A percentile compares a stretch with the other conserved stretches of the same genome.
Conservation (phyloP, 2,113 vertebrate genomes). For the Grammatotria lemairii region DNA sequence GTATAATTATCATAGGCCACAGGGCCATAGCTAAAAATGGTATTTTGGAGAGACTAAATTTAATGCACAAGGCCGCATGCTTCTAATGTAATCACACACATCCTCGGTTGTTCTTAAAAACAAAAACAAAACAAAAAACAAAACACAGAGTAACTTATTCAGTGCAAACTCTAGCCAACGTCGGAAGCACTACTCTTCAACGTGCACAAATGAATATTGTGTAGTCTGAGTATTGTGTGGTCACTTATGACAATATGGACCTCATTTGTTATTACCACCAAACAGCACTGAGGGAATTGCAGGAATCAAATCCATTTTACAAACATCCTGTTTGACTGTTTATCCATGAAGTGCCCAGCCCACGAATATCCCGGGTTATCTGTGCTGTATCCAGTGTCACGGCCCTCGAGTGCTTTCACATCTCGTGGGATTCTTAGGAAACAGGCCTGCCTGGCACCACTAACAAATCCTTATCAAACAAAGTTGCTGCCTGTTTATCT, state of each 20-base stretch:
- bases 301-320: not conserved
- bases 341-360: not conserved
- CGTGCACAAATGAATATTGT: not conserved
- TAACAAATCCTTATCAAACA: constrained; percentile 32
- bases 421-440: not conserved
- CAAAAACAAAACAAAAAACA: not conserved
- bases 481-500: constrained; percentile 29
- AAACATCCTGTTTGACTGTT: constrained; percentile 15
- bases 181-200: not conserved
- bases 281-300: not conserved
- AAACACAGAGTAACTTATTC: not conserved
- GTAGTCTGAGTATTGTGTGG: not conserved
- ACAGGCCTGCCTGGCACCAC: not conserved
- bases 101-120: not conserved
- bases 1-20: constrained; percentile 9
- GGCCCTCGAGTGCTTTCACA: not conserved
- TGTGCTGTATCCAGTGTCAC: not conserved
- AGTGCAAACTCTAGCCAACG: not conserved
- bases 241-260: not conserved
- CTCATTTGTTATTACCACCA: not conserved
- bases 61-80: not conserved
- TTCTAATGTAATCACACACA: not conserved
- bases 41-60: not conserved
- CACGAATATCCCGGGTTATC: constrained; percentile 4
- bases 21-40: constrained; percentile 17